phyloP scores from a whole-genome alignment of 2,888 invertebrate genomes.

The Caradrina kadenii region DNA sequence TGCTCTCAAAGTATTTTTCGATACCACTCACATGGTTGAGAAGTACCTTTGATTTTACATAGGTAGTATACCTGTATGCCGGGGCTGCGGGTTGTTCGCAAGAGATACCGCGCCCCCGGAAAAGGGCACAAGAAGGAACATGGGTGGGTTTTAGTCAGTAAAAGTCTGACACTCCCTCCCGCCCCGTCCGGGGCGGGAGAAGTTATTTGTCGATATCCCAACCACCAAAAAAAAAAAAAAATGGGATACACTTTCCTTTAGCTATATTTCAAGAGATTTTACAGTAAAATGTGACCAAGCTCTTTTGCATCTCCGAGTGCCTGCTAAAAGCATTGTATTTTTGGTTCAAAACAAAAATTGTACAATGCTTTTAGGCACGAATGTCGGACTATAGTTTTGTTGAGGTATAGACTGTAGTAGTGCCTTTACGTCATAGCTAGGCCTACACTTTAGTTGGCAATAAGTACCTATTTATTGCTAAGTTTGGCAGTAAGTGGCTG shows the following conservation, averaged over 20 bases:
- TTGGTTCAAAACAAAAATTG: constrained; percentile 8
- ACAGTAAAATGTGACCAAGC: constrained; percentile 27
- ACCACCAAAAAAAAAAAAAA: too few species aligned
- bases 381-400: neutral
- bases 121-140: too few species aligned
- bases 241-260: constrained; percentile 8
- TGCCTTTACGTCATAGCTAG: neutral
- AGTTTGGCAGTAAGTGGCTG: neutral
- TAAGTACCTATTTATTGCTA: neutral
- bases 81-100: too few species aligned
- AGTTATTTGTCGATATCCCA: too few species aligned
- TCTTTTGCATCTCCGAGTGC: constrained; percentile 23
- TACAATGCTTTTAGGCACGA: constrained; percentile 28
- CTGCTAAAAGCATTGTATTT: constrained; percentile 32
- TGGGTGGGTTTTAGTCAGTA: too few species aligned
- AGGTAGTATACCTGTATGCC: neutral
- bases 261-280: constrained; percentile 25
- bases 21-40: constrained; percentile 7
- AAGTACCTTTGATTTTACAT: neutral
- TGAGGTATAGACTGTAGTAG: neutral
- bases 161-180: too few species aligned
- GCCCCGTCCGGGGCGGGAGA: too few species aligned
- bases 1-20: constrained; percentile 15
- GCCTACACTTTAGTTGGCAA: neutral
- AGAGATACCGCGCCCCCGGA: too few species aligned